Conservation (phyloP, 2,797 vertebrate species). For the Carduelis carduelis region DNA sequence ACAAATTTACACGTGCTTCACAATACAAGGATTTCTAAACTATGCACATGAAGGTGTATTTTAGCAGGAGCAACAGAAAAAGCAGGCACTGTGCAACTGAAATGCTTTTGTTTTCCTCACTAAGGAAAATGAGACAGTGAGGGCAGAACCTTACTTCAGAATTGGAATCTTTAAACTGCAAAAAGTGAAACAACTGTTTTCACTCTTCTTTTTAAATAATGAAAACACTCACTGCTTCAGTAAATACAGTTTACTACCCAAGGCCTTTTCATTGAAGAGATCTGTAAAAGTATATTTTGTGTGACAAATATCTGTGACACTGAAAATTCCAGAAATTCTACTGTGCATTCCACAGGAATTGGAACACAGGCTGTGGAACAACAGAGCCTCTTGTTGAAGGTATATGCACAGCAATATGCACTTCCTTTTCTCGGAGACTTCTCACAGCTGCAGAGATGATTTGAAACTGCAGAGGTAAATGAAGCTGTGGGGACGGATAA, state of each 20-base stretch:
- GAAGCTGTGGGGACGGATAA: neutral
- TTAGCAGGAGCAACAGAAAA: neutral
- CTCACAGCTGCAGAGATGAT: neutral
- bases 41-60: neutral
- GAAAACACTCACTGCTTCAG: neutral
- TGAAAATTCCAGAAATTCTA: neutral
- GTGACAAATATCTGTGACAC: neutral
- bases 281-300: neutral
- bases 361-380: neutral
- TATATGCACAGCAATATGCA: neutral
- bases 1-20: neutral
- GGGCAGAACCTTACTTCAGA: neutral
- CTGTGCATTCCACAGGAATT: neutral
- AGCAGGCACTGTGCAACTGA: neutral
- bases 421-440: neutral
- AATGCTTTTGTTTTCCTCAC: neutral
- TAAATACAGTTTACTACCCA: neutral
- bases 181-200: neutral
- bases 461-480: neutral
- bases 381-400: neutral
- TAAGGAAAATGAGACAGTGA: neutral
- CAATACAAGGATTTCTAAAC: neutral
- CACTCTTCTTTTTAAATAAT: neutral
- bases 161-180: neutral
- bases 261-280: neutral